Conservation (phyloP, 2,888 invertebrate genomes). For the Tetanocera ferruginea region DNA sequence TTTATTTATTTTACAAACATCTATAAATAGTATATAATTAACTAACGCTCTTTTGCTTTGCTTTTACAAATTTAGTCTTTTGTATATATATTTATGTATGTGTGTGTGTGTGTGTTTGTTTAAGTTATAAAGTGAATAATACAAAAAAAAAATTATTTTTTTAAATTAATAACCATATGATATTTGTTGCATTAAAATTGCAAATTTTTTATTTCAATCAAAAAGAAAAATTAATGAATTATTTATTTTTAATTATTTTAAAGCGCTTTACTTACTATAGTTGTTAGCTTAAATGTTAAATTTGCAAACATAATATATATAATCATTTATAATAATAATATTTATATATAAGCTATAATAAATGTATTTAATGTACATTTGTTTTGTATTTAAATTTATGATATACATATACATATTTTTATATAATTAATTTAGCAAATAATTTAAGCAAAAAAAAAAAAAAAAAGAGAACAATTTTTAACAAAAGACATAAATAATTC, state of each 20-base stretch:
- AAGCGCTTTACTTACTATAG: background rate
- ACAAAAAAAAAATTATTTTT: too few species aligned
- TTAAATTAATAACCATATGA: too few species aligned
- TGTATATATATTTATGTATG: background rate
- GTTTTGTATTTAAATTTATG: background rate
- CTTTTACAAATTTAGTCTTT: slow-evolving; percentile 8
- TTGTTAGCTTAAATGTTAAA: background rate
- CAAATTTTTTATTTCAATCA: too few species aligned
- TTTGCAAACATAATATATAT: background rate
- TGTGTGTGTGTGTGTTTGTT: background rate
- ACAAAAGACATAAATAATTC: too few species aligned
- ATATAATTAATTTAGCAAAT: background rate
- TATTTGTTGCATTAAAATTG: too few species aligned
- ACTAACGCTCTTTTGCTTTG: background rate
- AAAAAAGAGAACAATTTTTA: background rate
- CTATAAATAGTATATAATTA: background rate
- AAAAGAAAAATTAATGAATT: too few species aligned
- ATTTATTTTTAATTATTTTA: background rate
- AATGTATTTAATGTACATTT: slow-evolving; percentile 8
- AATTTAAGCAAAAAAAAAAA: background rate
- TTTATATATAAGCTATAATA: background rate
- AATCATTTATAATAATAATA: background rate
- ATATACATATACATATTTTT: background rate
- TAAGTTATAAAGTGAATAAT: background rate
- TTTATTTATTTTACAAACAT: slow-evolving; percentile 24